Conservation (phyloP, 2,113 vertebrate species). For the Ceyx cyanopectus region DNA sequence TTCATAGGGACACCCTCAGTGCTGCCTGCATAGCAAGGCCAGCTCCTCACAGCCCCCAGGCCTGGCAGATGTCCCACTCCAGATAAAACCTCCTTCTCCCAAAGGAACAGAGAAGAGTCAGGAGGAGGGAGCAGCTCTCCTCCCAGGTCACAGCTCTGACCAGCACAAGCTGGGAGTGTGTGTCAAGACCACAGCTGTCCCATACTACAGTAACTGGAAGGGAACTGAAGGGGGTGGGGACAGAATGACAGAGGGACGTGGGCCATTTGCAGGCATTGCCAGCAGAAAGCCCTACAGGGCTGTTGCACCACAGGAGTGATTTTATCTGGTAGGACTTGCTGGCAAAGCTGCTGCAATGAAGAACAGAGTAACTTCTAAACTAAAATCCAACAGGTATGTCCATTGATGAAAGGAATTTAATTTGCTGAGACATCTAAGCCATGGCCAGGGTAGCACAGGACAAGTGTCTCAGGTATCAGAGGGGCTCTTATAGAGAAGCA, state of each 20-base stretch:
- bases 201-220: background rate
- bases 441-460: background rate
- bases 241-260: background rate
- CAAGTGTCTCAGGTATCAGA: background rate
- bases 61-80: background rate
- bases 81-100: background rate
- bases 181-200: background rate
- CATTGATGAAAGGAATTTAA: background rate
- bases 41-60: background rate
- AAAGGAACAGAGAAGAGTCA: rapidly evolving
- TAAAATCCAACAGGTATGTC: background rate
- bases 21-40: background rate
- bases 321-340: background rate
- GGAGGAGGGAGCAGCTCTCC: background rate
- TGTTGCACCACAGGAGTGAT: background rate
- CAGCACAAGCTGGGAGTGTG: background rate
- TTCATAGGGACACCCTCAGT: background rate
- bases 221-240: background rate
- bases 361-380: background rate
- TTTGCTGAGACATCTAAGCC: background rate
- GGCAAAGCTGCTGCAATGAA: background rate
- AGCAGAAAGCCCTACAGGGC: background rate
- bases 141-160: background rate
- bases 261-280: background rate
- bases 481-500: background rate